Percentiles rank a stretch among this genome's conserved stretches.
Evolutionary conservation across 2,113 vertebrate species (phyloP).

Genomic region (Ranitomeya imitator): DNA sequence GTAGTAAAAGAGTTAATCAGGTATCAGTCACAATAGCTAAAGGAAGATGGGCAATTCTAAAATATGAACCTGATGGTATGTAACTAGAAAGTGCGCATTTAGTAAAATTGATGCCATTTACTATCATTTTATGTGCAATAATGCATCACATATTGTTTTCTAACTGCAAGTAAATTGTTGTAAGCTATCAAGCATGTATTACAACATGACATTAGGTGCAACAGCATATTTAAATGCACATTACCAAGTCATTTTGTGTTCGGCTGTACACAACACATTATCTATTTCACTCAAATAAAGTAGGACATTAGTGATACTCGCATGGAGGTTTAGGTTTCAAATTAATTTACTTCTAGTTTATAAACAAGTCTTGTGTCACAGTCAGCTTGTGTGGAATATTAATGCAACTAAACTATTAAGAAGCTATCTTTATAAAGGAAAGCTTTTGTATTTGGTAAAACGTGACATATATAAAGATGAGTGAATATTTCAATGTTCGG

Average conservation of each 20-base stretch:
- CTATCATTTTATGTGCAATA: constrained; percentile 58
- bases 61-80: constrained; percentile 56
- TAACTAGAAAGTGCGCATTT: constrained; percentile 55
- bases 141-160: constrained; percentile 59
- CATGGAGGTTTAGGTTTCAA: constrained; percentile 57
- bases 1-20: constrained; percentile 43
- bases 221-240: constrained; percentile 58
- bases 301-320: constrained; percentile 56
- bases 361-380: constrained; percentile 26
- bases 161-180: constrained; percentile 58
- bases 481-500: no score
- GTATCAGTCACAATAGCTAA: constrained; percentile 49
- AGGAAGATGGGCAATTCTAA: constrained; percentile 41
- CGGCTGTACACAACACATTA: constrained; percentile 56
- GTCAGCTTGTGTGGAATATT: constrained; percentile 18
- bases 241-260: constrained; percentile 53
- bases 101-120: constrained; percentile 58
- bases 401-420: neutral
- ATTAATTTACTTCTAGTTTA: constrained; percentile 55
- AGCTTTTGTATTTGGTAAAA: neutral
- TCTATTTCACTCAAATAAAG: constrained; percentile 55
- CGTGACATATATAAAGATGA: no score
- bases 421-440: neutral
- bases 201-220: constrained; percentile 58
- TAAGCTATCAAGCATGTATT: constrained; percentile 57